These are phyloP conservation scores for Scopus umbretta DNA, from an alignment of 2,113 vertebrate genomes.

Conservation along the genomic window DNA sequence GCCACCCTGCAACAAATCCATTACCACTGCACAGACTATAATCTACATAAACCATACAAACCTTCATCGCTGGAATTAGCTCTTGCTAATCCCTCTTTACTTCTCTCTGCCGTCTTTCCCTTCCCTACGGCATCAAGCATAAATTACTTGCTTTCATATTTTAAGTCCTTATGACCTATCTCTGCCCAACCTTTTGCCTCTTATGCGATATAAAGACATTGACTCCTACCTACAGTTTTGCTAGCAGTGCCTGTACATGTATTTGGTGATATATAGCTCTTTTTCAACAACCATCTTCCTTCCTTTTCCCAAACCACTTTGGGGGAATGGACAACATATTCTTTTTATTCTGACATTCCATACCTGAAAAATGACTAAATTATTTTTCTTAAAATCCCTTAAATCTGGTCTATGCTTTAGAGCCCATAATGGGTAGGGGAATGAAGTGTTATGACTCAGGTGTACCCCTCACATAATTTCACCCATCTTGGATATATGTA, in stretches of 20 bases:
- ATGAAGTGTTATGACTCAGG: background rate
- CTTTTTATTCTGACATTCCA: background rate
- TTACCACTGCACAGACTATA: background rate
- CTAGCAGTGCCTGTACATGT: fast-evolving
- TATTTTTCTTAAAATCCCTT: background rate
- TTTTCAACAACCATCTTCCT: background rate
- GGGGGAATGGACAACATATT: background rate
- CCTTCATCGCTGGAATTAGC: conserved; percentile 32
- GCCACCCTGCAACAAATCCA: conserved; percentile 27
- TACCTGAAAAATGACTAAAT: background rate
- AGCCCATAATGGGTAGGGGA: background rate
- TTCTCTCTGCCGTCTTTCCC: background rate
- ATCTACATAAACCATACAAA: conserved; percentile 42
- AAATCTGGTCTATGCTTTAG: background rate
- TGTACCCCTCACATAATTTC: background rate
- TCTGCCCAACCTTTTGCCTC: background rate
- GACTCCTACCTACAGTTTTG: background rate
- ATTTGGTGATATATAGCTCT: background rate
- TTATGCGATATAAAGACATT: background rate
- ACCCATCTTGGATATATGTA: background rate
- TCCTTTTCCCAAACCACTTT: background rate
- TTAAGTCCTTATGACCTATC: background rate
- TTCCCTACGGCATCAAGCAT: background rate
- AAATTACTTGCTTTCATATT: background rate
- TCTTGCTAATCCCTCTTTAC: conserved; percentile 29